Percentiles rank a stretch among this genome's conserved stretches.
These are phyloP conservation scores for Poeciliopsis prolifica DNA, from an alignment of 2,113 vertebrate species.

Conservation along the genomic window DNA sequence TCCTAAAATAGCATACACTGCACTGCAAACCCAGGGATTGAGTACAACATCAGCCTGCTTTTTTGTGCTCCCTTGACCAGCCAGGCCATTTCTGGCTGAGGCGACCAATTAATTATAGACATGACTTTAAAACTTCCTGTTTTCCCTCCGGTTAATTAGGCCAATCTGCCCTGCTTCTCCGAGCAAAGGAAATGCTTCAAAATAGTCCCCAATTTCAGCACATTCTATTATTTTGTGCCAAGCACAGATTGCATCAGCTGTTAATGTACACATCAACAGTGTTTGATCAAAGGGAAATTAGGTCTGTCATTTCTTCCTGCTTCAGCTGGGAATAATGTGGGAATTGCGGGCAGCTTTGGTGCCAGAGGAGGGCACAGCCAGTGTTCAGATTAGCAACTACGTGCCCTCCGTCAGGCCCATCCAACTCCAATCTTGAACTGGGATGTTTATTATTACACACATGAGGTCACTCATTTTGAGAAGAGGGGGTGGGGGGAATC, in stretches of 20 bases:
- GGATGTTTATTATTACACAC: constrained; percentile 77
- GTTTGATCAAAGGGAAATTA: constrained; percentile 83
- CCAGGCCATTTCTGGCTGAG: constrained; percentile 74
- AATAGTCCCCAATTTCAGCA: constrained; percentile 81
- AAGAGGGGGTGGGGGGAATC: constrained; percentile 23
- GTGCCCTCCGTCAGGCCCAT: constrained; percentile 80
- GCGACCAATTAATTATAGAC: constrained; percentile 83
- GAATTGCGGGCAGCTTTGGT: constrained; percentile 69
- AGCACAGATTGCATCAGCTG: constrained; percentile 78
- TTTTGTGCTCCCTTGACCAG: constrained; percentile 71
- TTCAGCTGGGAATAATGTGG: constrained; percentile 77
- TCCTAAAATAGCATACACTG: not conserved
- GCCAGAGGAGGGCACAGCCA: constrained; percentile 56
- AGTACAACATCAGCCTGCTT: constrained; percentile 66
- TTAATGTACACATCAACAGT: constrained; percentile 76
- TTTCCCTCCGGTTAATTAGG: constrained; percentile 82
- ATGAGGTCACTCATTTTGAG: constrained; percentile 63
- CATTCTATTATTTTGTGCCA: constrained; percentile 76
- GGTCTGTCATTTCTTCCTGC: constrained; percentile 85
- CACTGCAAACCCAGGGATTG: constrained; percentile 49
- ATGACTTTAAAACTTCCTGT: constrained; percentile 86
- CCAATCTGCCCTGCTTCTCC: constrained; percentile 74
- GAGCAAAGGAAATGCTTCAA: constrained; percentile 82
- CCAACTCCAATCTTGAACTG: constrained; percentile 66
- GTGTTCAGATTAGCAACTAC: constrained; percentile 63